phyloP scores from a whole-genome alignment of 2,797 vertebrate genomes.

The Alosa sapidissima region DNA sequence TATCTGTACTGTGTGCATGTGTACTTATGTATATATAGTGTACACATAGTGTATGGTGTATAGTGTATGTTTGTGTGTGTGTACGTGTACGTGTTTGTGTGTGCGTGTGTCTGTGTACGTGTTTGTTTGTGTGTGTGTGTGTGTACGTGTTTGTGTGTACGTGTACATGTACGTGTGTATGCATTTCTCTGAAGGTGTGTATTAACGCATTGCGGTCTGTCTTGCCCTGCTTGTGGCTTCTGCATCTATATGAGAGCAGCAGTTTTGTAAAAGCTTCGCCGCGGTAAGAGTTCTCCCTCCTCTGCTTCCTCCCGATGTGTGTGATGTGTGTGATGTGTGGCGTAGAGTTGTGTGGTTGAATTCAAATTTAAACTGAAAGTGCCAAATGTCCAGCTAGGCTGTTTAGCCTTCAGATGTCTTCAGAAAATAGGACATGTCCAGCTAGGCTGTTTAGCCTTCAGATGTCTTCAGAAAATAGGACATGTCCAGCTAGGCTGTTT shows the following conservation, averaged over 20 bases:
- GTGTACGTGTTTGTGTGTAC: neutral
- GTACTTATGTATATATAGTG: neutral
- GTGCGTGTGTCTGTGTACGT: neutral
- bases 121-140: neutral
- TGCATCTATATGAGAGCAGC: constrained; percentile 74
- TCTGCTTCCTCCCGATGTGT: neutral
- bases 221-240: constrained; percentile 66
- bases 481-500: neutral
- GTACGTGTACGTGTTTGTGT: neutral
- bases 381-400: neutral
- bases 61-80: neutral
- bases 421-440: no score
- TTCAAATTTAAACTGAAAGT: neutral
- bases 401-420: neutral
- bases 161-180: constrained; percentile 14
- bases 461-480: no score
- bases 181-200: constrained; percentile 53
- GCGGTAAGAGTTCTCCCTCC: constrained; percentile 67
- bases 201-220: constrained; percentile 71
- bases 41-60: neutral
- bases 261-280: constrained; percentile 75
- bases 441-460: neutral
- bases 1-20: neutral
- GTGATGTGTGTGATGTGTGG: neutral
- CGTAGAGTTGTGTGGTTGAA: neutral